phyloP scores from a whole-genome alignment of 53 echinoderm and acorn worm species.

The Holothuria leucospilota region DNA sequence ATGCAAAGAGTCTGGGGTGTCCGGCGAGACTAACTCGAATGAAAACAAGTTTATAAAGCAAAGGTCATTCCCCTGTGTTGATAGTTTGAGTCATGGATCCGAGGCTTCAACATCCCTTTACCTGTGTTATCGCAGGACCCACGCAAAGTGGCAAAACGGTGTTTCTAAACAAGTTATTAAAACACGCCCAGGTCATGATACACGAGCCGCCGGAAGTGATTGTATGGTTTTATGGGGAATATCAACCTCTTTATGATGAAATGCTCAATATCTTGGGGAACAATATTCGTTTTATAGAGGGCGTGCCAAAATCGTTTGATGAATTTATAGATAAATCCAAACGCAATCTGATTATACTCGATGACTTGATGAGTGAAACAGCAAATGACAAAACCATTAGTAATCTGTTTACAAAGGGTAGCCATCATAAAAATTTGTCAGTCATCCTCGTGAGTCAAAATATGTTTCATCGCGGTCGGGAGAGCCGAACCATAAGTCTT shows the following conservation, averaged over 20 bases:
- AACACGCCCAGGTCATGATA: conserved; percentile 44
- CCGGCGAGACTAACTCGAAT: too few species aligned
- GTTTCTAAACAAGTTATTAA: conserved; percentile 62
- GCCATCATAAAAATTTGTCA: conserved; percentile 83
- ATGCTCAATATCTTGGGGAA: conserved; percentile 45
- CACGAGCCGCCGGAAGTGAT: conserved; percentile 59
- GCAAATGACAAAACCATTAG: conserved; percentile 60
- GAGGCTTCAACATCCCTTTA: conserved; percentile 44
- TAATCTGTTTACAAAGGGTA: conserved; percentile 76
- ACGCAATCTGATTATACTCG: conserved; percentile 68
- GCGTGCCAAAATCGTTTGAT: conserved; percentile 61
- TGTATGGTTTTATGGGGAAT: conserved; percentile 84
- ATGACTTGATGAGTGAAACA: conserved; percentile 74
- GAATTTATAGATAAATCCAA: conserved; percentile 50
- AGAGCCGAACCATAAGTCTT: conserved; percentile 80
- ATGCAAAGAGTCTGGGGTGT: too few species aligned
- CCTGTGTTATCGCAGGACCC: too few species aligned
- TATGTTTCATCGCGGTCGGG: conserved; percentile 74
- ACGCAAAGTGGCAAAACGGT: conserved; percentile 76
- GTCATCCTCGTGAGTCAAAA: conserved; percentile 82
- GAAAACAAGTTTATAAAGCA: too few species aligned
- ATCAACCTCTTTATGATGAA: conserved; percentile 69
- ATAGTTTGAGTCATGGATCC: conserved; percentile 9
- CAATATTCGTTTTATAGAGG: conserved; percentile 68
- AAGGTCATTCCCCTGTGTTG: too few species aligned